phyloP scores from a whole-genome alignment of 2,888 invertebrate species.

The Drosophila borborema region DNA sequence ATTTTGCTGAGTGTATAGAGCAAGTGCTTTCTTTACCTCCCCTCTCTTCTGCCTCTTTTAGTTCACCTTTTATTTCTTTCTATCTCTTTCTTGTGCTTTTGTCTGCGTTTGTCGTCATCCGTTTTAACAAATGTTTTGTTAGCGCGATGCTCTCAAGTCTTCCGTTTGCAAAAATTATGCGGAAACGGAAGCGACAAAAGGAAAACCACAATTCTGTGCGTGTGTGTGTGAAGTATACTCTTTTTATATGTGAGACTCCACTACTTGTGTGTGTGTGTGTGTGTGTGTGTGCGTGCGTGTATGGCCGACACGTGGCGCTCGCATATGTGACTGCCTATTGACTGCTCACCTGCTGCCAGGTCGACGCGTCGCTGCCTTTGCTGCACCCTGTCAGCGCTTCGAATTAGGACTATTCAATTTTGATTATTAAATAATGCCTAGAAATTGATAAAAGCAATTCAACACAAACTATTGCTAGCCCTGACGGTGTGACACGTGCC shows the following conservation, averaged over 20 bases:
- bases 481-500: constrained; percentile 55
- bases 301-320: constrained; percentile 49
- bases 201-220: constrained; percentile 80
- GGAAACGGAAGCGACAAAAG: constrained; percentile 82
- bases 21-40: background rate
- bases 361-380: background rate
- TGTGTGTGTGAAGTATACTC: constrained; percentile 39
- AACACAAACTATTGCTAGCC: constrained; percentile 43
- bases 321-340: constrained; percentile 30
- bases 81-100: constrained; percentile 36
- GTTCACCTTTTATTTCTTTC: background rate
- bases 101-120: constrained; percentile 75
- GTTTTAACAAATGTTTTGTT: constrained; percentile 78
- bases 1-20: background rate
- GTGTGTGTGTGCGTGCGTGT: constrained; percentile 10
- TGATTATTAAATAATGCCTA: constrained; percentile 79
- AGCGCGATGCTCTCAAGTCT: constrained; percentile 65
- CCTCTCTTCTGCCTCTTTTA: background rate
- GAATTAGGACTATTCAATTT: constrained; percentile 81
- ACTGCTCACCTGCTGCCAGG: constrained; percentile 37
- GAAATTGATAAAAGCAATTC: constrained; percentile 61
- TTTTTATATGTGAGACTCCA: background rate
- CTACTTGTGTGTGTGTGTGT: constrained; percentile 7
- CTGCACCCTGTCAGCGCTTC: constrained; percentile 57
- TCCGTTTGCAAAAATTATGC: constrained; percentile 75